phyloP scores from a whole-genome alignment of 2,113 vertebrate genomes.

The Oncorhynchus gorbuscha region DNA sequence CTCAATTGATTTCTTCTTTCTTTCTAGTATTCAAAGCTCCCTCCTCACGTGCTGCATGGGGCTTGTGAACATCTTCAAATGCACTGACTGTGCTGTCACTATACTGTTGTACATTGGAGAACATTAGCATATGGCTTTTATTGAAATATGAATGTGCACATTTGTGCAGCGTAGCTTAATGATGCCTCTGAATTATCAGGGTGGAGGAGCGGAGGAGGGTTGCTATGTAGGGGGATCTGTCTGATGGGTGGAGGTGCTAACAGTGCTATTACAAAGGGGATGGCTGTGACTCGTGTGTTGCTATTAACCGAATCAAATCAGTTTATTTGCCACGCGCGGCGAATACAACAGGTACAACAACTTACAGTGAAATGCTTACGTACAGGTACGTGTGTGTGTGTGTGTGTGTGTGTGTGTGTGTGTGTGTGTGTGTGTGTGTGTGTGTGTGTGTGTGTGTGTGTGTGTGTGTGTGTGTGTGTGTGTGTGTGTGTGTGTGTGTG shows the following conservation, averaged over 20 bases:
- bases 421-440: no score
- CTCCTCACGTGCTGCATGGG: not conserved
- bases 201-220: conserved; percentile 3
- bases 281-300: no score
- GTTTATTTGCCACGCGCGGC: no score
- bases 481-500: no score
- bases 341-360: no score
- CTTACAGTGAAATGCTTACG: no score
- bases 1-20: conserved; percentile 12
- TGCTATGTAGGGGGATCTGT: conserved; percentile 19
- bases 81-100: not conserved
- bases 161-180: conserved; percentile 43
- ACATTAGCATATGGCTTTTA: conserved; percentile 53
- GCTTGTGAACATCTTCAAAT: conserved; percentile 36
- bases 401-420: no score
- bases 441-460: no score
- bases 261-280: not conserved
- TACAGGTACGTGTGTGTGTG: no score
- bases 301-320: no score
- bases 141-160: conserved; percentile 66
- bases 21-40: conserved; percentile 20
- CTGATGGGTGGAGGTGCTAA: not conserved
- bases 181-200: conserved; percentile 33
- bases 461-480: no score
- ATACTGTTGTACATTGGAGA: conserved; percentile 47